Conservation (phyloP, 2,797 vertebrate species). For the Nothura maculosa region DNA sequence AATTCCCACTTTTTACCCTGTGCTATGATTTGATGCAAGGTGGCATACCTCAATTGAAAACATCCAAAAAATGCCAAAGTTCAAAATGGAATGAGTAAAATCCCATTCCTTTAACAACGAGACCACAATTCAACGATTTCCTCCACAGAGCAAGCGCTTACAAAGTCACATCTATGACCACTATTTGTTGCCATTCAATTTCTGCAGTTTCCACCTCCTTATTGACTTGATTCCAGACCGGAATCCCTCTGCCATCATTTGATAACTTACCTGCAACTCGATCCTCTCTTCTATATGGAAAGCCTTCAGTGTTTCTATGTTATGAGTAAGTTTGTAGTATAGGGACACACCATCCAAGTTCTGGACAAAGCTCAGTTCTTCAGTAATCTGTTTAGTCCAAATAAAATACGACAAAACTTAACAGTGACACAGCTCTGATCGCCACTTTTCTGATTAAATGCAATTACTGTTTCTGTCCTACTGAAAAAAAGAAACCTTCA, state of each 20-base stretch:
- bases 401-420: neutral
- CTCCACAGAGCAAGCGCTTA: neutral
- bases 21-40: neutral
- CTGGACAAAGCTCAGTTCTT: conserved; percentile 78
- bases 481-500: neutral
- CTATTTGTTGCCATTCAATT: neutral
- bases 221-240: neutral
- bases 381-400: conserved; percentile 73
- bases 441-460: neutral
- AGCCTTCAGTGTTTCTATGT: conserved; percentile 75
- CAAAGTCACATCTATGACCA: neutral
- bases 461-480: neutral
- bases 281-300: conserved; percentile 78
- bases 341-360: conserved; percentile 61
- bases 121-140: neutral
- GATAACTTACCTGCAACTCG: conserved; percentile 80
- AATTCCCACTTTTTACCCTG: neutral
- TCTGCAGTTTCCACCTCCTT: neutral
- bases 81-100: neutral
- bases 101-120: neutral
- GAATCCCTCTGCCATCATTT: neutral
- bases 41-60: neutral
- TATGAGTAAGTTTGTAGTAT: conserved; percentile 80
- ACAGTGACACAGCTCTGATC: neutral
- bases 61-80: neutral